Base-by-base conservation (phyloP, 2,888 invertebrate genomes). In the Encarsia formosa region DNA sequence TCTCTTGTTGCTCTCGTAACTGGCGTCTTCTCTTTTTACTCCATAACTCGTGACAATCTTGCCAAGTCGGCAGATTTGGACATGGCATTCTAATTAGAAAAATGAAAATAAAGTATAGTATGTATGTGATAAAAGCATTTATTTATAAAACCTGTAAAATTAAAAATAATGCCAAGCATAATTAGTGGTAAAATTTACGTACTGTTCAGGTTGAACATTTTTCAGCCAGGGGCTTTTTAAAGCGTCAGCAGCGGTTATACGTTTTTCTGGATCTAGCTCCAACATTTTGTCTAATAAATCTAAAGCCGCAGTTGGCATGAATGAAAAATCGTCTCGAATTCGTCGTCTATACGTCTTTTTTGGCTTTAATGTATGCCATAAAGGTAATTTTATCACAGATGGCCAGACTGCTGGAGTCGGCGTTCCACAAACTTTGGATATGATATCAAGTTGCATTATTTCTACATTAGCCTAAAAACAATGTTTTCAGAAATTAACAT, bases 31-130 rank as follows among this genome's bases (percentile, higher is more conserved):
- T 84, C 72, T 91, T 91, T 76, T 99, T 99, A 66, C 94, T 93
- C 97, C 98, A 99, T 69, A 99, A 81, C 76, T 99, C 99, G 78
- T 99, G 98, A 73, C 99, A 99, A 77, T 99, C 98, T 76, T 99
- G 97, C 87, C 92, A 92, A 24, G 88, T 91, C 1, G 97, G 97
- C 60, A 98, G 77, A 73, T 86, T 85, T 1, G 91, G 89, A 1
- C 86, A 85, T 43, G 86, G 80, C 86, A 91, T 90, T 75, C 91
- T 91, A 72, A 32, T 73, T n/a, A n/a, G n/a, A n/a, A n/a, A 43
- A 32, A 49, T 38, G 53, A 15, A 15, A 34, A 34, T 34, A 5
- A 34, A 1, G 34, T 34, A n/a, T n/a, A n/a, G n/a, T n/a, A n/a
- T n/a, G n/a, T n/a, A n/a, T n/a, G n/a, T n/a, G n/a, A n/a, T n/a